phyloP scores from a whole-genome alignment of 92 coral and sea anemone species.

The Porites evermanni region DNA sequence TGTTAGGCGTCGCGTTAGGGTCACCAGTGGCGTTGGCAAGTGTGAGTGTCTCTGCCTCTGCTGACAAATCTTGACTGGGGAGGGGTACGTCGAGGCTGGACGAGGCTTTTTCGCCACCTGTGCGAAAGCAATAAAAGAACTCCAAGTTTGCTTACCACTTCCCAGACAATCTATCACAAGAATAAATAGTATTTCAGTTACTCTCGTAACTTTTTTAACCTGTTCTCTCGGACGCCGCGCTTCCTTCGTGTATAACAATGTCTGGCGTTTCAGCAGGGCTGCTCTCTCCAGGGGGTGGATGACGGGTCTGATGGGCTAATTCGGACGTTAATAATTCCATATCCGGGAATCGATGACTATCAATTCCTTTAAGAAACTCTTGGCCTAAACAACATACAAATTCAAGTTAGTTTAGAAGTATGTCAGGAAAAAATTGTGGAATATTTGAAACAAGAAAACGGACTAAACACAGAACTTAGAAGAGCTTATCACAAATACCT shows the following conservation, averaged over 20 bases:
- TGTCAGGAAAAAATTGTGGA: too few species aligned
- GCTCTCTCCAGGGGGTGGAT: slow-evolving; percentile 91
- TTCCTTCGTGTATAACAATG: not conserved
- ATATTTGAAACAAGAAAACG: too few species aligned
- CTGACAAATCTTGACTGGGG: not conserved
- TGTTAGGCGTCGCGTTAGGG: slow-evolving; percentile 78
- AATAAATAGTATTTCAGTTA: too few species aligned
- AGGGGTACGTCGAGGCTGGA: slow-evolving; percentile 26
- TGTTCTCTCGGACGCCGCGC: slow-evolving; percentile 13
- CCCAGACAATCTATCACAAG: too few species aligned
- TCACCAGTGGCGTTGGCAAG: slow-evolving; percentile 34
- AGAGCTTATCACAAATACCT: slow-evolving; percentile 51
- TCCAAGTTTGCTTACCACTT: too few species aligned
- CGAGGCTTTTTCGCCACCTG: slow-evolving; percentile 20
- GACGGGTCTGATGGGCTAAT: slow-evolving; percentile 92
- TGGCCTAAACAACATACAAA: slow-evolving; percentile 68
- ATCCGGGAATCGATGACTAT: slow-evolving; percentile 73
- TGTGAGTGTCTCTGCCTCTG: slow-evolving; percentile 36
- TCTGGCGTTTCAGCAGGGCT: slow-evolving; percentile 80
- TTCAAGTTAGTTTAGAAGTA: too few species aligned
- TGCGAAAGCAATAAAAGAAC: not conserved
- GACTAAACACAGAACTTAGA: not conserved
- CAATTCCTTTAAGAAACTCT: slow-evolving; percentile 79
- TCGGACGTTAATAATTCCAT: slow-evolving; percentile 83
- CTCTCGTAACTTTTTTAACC: slow-evolving; percentile 16